A percentile compares a stretch with the other conserved stretches of the same genome.
These are phyloP conservation scores for Gallinago media DNA, from an alignment of 2,113 vertebrate genomes.

Conservation along the genomic window DNA sequence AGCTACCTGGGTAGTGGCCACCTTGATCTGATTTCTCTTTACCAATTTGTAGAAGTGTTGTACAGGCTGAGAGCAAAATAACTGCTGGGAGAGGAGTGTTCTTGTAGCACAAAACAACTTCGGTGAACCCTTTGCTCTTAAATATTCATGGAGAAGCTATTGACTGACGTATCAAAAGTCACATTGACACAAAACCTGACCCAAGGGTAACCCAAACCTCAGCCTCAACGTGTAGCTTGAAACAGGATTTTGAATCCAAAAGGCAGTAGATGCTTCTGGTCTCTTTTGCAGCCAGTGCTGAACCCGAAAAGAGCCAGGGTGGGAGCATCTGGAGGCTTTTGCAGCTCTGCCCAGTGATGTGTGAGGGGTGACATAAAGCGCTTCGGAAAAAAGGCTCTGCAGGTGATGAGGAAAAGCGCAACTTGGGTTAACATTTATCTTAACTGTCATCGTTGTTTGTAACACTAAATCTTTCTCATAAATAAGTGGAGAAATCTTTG, in stretches of 20 bases:
- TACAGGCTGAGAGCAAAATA: not conserved
- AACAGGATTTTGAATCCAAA: not conserved
- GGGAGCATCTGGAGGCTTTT: not conserved
- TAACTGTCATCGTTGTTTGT: slow-evolving; percentile 36
- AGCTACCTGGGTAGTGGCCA: not conserved
- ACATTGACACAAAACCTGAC: not conserved
- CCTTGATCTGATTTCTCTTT: not conserved
- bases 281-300: not conserved
- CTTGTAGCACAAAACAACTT: not conserved
- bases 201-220: not conserved
- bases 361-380: not conserved
- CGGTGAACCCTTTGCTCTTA: not conserved
- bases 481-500: slow-evolving; percentile 51
- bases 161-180: not conserved
- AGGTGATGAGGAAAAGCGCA: not conserved
- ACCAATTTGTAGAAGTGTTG: not conserved
- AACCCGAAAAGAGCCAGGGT: not conserved
- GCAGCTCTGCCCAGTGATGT: not conserved
- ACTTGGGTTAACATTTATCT: slow-evolving; percentile 55
- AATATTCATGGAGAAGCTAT: not conserved
- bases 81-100: not conserved
- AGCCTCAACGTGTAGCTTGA: not conserved
- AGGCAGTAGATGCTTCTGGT: not conserved
- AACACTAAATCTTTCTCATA: slow-evolving; percentile 58
- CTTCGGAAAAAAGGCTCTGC: not conserved